Conservation (phyloP, 2,113 vertebrate species). For the Puntigrus tetrazona region DNA sequence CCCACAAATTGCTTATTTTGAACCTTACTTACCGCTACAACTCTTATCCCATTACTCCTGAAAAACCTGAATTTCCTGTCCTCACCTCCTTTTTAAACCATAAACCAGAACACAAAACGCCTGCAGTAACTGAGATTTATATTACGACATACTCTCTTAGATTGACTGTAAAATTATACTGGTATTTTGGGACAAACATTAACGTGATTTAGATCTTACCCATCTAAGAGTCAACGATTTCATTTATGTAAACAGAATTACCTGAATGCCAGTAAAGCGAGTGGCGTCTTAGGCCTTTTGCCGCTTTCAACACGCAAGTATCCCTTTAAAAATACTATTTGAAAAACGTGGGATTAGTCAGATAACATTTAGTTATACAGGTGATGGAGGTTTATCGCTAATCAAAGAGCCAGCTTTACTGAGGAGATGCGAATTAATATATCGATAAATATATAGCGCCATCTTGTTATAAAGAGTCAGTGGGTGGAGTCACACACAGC, state of each 20-base stretch:
- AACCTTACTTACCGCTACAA: background rate
- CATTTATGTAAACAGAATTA: background rate
- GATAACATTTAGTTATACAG: too few species aligned
- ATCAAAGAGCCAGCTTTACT: too few species aligned
- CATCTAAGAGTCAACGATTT: background rate
- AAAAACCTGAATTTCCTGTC: background rate
- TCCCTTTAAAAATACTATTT: background rate
- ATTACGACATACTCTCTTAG: background rate
- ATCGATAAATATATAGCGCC: too few species aligned
- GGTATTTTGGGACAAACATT: background rate
- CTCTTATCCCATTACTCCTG: background rate
- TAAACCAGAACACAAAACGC: background rate
- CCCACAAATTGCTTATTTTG: background rate
- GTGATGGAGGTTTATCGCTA: too few species aligned
- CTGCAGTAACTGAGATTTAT: background rate
- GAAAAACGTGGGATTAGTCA: background rate
- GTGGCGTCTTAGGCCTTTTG: background rate
- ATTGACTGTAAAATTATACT: background rate
- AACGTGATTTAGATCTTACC: background rate
- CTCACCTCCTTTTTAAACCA: background rate
- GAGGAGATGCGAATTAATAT: too few species aligned
- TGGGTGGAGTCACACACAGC: too few species aligned
- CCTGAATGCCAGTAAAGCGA: background rate
- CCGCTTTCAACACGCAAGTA: background rate
- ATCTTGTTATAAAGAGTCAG: too few species aligned